Evolutionary conservation across 2,888 invertebrate species (phyloP).

Genomic region (Euplexia lucipara): DNA sequence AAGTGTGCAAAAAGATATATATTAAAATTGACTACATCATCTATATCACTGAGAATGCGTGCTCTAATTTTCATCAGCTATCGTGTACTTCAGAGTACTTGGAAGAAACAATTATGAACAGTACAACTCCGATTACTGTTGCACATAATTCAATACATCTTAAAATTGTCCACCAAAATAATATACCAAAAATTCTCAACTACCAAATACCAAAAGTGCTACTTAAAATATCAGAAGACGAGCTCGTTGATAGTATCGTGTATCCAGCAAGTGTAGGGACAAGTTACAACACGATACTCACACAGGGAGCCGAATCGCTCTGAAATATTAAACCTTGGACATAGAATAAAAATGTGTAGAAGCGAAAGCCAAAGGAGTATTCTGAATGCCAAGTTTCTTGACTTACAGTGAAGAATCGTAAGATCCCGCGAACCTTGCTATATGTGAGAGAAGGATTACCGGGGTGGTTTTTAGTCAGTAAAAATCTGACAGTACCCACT

Average conservation of each 20-base stretch:
- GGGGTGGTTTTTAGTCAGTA: no score
- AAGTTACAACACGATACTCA: conserved; percentile 58
- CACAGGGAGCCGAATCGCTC: conserved; percentile 60
- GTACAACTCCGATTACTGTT: no score
- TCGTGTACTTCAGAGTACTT: no score
- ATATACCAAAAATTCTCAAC: not conserved
- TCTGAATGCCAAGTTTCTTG: not conserved
- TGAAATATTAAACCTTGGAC: conserved; percentile 64
- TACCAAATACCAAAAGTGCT: conserved; percentile 27
- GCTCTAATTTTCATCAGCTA: no score
- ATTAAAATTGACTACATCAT: no score
- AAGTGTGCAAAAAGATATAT: no score
- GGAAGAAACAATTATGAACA: no score
- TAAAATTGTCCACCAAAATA: not conserved
- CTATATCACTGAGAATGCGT: no score
- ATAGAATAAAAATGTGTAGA: conserved; percentile 34
- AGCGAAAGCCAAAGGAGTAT: not conserved
- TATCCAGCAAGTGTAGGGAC: conserved; percentile 50
- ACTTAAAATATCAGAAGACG: conserved; percentile 55
- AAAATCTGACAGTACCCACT: no score
- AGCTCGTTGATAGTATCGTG: conserved; percentile 53
- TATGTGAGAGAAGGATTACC: no score
- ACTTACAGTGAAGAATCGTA: no score
- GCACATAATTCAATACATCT: not conserved
- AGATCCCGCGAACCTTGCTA: no score